Conservation (phyloP, 2,888 invertebrate genomes). For the Scaptomyza cyrtandrae region DNA sequence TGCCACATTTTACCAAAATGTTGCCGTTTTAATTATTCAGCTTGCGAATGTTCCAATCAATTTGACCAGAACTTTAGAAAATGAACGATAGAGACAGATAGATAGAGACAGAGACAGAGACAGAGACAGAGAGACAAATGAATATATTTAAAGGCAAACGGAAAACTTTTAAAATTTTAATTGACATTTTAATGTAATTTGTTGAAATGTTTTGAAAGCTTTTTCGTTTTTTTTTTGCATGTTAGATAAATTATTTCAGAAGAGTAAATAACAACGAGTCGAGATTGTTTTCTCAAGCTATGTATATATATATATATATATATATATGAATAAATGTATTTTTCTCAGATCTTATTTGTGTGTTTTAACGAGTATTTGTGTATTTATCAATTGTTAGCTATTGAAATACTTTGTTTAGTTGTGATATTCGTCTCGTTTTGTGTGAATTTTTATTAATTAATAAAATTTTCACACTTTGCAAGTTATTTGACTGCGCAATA, state of each 20-base stretch:
- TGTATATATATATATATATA: no score
- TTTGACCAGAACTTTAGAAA: not conserved
- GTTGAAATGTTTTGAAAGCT: no score
- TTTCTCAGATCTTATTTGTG: no score
- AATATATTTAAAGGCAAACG: no score
- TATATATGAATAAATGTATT: not conserved
- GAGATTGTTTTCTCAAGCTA: not conserved
- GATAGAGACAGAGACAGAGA: not conserved
- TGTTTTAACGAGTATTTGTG: not conserved
- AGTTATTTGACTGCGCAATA: conserved; percentile 4
- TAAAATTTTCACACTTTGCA: conserved; percentile 49
- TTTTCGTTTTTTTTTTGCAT: not conserved
- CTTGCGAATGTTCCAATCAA: conserved; percentile 8
- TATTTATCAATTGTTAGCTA: not conserved
- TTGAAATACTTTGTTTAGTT: conserved; percentile 1
- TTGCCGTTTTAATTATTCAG: not conserved
- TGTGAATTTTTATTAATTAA: conserved; percentile 28
- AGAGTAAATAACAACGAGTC: not conserved
- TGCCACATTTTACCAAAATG: not conserved
- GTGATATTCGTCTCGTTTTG: conserved; percentile 15
- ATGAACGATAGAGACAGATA: not conserved
- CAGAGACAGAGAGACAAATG: not conserved
- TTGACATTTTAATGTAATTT: no score
- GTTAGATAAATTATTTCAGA: not conserved
- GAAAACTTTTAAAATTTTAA: no score